Conservation (phyloP, 1,140 invertebrate genomes). For the Vanessa tameamea region DNA sequence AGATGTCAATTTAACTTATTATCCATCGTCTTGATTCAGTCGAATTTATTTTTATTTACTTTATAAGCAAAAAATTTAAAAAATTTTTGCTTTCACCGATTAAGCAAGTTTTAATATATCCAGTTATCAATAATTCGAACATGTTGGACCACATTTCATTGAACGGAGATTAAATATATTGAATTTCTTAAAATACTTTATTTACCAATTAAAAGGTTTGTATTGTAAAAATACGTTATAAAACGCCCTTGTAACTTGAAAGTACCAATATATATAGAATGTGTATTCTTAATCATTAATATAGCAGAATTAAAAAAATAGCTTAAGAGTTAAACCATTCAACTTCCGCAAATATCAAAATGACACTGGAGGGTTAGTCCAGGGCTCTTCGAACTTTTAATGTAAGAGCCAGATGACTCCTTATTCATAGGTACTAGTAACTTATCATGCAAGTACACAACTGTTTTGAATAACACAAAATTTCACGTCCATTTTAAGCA, state of each 20-base stretch:
- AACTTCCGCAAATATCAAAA: no score
- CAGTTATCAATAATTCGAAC: constrained; percentile 14
- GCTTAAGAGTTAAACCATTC: not conserved
- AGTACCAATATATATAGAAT: not conserved
- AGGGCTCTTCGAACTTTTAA: no score
- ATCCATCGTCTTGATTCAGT: not conserved
- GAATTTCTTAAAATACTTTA: constrained; percentile 19
- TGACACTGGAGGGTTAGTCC: no score
- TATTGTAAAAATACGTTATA: not conserved
- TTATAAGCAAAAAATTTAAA: not conserved
- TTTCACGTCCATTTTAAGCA: no score
- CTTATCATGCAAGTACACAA: no score
- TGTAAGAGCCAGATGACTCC: no score
- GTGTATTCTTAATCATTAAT: not conserved
- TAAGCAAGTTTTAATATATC: constrained; percentile 29
- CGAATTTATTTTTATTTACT: not conserved
- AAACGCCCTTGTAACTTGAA: constrained; percentile 3
- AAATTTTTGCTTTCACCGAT: constrained; percentile 29
- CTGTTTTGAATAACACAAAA: no score
- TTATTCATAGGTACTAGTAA: no score
- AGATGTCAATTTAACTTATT: not conserved
- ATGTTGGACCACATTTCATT: constrained; percentile 22
- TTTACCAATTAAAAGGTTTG: not conserved
- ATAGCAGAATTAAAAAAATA: not conserved
- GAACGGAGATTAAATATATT: constrained; percentile 4